Percentiles rank a stretch among this genome's conserved stretches.
Conservation (phyloP, 2,888 invertebrate species). For the Sepiola atlantica region DNA sequence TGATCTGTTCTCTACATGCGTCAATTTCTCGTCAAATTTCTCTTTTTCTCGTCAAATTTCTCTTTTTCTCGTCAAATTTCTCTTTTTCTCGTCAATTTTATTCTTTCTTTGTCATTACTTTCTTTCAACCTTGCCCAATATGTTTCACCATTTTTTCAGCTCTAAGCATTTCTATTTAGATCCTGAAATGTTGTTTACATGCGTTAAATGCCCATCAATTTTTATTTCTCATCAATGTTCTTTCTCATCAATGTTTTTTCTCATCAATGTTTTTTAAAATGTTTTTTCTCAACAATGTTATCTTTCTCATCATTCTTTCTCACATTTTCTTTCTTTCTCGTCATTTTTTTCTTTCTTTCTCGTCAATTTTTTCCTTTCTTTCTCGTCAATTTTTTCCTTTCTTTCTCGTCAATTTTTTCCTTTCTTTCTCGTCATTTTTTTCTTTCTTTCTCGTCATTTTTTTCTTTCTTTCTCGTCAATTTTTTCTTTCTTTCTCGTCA, state of each 20-base stretch:
- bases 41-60: neutral
- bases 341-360: slow-evolving; percentile 33
- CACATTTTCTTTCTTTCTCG: neutral
- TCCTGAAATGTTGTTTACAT: neutral
- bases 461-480: neutral
- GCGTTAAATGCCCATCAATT: neutral
- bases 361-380: slow-evolving; percentile 33
- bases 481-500: neutral
- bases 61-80: neutral
- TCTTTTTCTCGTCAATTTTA: neutral
- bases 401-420: neutral
- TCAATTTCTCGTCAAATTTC: neutral
- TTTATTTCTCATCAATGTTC: neutral
- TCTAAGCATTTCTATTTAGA: slow-evolving; percentile 35
- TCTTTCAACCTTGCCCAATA: too few relatives aligned
- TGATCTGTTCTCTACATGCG: too few relatives aligned
- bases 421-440: too few relatives aligned
- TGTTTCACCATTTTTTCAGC: neutral
- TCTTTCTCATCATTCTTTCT: slow-evolving; percentile 38
- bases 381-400: slow-evolving; percentile 40
- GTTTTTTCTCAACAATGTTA: slow-evolving; percentile 40
- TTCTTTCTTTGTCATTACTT: too few relatives aligned
- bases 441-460: neutral
- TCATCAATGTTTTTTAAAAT: neutral
- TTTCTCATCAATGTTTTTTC: neutral